Evolutionary conservation across 2,797 vertebrate genomes (phyloP).

Genomic region (Onychomys leucogaster): DNA sequence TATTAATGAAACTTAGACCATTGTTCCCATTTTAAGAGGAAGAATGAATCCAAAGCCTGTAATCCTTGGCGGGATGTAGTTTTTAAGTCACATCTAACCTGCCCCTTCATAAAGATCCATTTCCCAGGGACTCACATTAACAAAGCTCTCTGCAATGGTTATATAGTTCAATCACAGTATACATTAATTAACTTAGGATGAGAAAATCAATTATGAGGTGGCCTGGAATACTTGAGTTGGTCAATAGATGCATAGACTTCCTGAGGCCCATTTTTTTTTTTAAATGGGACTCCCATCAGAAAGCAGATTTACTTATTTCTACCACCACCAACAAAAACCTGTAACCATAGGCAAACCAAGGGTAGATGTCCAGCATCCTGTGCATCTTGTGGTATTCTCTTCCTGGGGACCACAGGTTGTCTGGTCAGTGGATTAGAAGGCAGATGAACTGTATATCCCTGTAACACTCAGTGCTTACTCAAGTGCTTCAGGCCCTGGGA

Average conservation of each 20-base stretch:
- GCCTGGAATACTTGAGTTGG: background rate
- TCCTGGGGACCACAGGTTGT: background rate
- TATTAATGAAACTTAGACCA: background rate
- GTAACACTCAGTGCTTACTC: background rate
- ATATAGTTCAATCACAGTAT: constrained; percentile 18
- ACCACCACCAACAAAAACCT: background rate
- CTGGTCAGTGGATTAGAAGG: background rate
- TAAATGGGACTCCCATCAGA: background rate
- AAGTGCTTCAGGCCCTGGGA: background rate
- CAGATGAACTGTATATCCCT: background rate
- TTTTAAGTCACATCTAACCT: constrained; percentile 22
- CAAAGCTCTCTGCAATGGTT: background rate
- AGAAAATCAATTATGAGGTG: constrained; percentile 41
- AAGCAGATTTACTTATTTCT: constrained; percentile 22
- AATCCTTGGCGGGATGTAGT: background rate
- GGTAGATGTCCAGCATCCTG: background rate
- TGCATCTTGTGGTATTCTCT: background rate
- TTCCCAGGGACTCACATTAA: background rate
- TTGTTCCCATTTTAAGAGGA: constrained; percentile 30
- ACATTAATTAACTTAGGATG: constrained; percentile 27
- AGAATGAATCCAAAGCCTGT: background rate
- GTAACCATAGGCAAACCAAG: background rate
- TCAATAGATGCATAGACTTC: background rate
- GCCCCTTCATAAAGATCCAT: constrained; percentile 4
- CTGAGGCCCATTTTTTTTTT: constrained; percentile 6